Evolutionary conservation across 2,797 vertebrate genomes (phyloP).

Genomic region (Sus cebifrons): DNA sequence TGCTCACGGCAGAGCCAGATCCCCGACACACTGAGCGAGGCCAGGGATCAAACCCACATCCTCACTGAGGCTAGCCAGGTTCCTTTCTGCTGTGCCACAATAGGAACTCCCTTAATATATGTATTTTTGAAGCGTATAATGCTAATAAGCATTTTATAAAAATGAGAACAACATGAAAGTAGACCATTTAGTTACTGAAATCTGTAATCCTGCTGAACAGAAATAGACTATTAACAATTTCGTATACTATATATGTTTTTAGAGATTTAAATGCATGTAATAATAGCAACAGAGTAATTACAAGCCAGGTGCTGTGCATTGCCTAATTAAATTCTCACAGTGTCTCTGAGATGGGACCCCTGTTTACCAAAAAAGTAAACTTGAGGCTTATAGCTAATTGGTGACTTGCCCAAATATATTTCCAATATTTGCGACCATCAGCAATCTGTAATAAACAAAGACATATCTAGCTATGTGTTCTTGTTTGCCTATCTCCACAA

Average conservation of each 20-base stretch:
- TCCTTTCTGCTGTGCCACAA: no score
- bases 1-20: no score
- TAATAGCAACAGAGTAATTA: background rate
- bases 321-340: slow-evolving; percentile 1
- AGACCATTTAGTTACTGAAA: background rate
- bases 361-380: background rate
- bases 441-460: background rate
- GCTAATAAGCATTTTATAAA: slow-evolving; percentile 17
- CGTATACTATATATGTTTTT: background rate
- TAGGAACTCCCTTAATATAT: background rate
- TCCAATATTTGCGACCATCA: background rate
- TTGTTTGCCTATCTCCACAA: slow-evolving; percentile 35
- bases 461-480: background rate
- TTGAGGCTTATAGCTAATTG: background rate
- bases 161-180: background rate
- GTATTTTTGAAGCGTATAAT: slow-evolving; percentile 12
- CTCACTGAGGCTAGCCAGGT: no score
- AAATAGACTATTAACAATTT: background rate
- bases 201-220: background rate
- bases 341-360: background rate
- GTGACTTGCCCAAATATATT: slow-evolving; percentile 11
- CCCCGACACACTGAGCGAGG: no score
- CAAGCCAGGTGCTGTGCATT: background rate
- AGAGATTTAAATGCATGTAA: slow-evolving; percentile 9
- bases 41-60: no score